A percentile compares a stretch with the other conserved stretches of the same genome.
Conservation (phyloP, 2,888 invertebrate genomes). For the Thymelicus lineola region DNA sequence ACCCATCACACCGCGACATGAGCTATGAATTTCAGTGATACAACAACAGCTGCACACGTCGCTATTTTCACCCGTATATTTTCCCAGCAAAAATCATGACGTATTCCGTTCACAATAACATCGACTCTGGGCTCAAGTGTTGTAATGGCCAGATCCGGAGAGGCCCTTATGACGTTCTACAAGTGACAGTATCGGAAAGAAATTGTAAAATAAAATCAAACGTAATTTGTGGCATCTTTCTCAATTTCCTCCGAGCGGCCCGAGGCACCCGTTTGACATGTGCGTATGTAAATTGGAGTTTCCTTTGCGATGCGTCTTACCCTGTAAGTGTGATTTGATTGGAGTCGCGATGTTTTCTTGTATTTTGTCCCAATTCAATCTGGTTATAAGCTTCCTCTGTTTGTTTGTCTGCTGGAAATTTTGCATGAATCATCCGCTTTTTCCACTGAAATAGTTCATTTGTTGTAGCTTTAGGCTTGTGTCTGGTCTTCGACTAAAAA, state of each 20-base stretch:
- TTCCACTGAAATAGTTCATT: background rate
- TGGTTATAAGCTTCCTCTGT: slow-evolving; percentile 11
- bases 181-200: slow-evolving; percentile 62
- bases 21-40: too few relatives aligned
- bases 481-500: too few relatives aligned
- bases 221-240: slow-evolving; percentile 70
- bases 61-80: slow-evolving; percentile 50
- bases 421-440: background rate
- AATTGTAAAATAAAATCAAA: slow-evolving; percentile 82
- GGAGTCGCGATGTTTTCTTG: slow-evolving; percentile 40
- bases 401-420: background rate
- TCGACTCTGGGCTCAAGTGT: slow-evolving; percentile 3
- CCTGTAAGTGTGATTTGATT: slow-evolving; percentile 69
- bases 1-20: too few relatives aligned
- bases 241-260: slow-evolving; percentile 63
- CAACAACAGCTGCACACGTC: background rate
- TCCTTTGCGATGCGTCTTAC: slow-evolving; percentile 46
- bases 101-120: slow-evolving; percentile 26
- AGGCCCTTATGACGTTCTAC: slow-evolving; percentile 43
- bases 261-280: slow-evolving; percentile 44
- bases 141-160: slow-evolving; percentile 1
- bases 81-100: slow-evolving; percentile 45
- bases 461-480: background rate
- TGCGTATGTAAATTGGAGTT: slow-evolving; percentile 58
- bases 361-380: slow-evolving; percentile 36